A percentile compares a stretch with the other conserved stretches of the same genome.
These are phyloP conservation scores for Mirounga angustirostris DNA, from an alignment of 2,113 vertebrate genomes.

Conservation along the genomic window DNA sequence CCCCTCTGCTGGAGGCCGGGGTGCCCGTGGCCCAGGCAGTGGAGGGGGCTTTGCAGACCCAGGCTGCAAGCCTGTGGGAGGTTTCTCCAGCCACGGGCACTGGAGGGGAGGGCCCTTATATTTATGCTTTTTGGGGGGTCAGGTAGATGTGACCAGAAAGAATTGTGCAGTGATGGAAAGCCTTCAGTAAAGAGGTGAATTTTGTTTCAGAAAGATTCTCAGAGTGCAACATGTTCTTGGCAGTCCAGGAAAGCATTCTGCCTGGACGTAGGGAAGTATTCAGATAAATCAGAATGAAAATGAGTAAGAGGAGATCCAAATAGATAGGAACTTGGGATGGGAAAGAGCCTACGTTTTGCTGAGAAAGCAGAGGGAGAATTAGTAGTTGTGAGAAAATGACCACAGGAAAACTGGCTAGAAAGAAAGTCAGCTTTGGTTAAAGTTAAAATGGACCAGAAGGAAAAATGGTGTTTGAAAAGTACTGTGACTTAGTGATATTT, in stretches of 20 bases:
- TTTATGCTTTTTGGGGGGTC: not conserved
- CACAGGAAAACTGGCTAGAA: not conserved
- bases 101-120: not conserved
- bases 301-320: not conserved
- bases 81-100: no score
- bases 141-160: not conserved
- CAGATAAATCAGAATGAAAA: constrained; percentile 29
- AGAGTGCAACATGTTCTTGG: not conserved
- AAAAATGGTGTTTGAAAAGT: not conserved
- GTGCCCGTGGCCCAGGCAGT: no score
- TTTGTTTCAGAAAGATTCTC: not conserved
- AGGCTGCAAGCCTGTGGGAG: no score
- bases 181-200: not conserved
- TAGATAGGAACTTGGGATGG: not conserved
- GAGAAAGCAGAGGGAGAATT: not conserved
- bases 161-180: not conserved
- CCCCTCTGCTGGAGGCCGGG: no score
- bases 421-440: not conserved
- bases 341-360: not conserved
- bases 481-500: not conserved
- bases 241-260: not conserved
- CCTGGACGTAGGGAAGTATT: not conserved
- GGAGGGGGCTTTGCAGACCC: no score
- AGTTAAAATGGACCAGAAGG: not conserved
- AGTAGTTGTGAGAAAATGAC: not conserved